Evolutionary conservation across 2,888 invertebrate genomes (phyloP), one percentile per base, ranked within the genome.

Genomic region (Stenoptilia bipunctidactyla): DNA sequence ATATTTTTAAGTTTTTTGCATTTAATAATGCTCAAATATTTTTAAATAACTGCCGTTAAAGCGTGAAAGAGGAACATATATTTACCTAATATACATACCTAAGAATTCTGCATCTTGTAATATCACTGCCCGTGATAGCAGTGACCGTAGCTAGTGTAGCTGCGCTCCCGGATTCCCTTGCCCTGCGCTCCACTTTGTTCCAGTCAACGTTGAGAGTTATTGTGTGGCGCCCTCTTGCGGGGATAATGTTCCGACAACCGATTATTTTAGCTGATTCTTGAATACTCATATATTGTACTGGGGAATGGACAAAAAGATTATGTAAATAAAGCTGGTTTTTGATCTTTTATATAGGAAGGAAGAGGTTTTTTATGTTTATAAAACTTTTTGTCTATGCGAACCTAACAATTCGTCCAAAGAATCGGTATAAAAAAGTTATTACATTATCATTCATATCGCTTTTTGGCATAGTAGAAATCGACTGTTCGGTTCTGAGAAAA

Each of bases 281-380:
- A 40, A 63, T 51, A 34, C 60, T 64, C 47, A 53, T 53, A 59
- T 75, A 80, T 47, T 79, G 79, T 39, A 79, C 80, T 82, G 61
- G 2, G n/a, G 0, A 46, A 20, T 20, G 38, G 35, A 3, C 1
- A 38, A 13, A 37, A 27, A 37, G n/a, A n/a, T n/a, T n/a, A n/a
- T n/a, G n/a, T n/a, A n/a, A n/a, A n/a, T n/a, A n/a, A n/a, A n/a
- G n/a, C n/a, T n/a, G n/a, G n/a, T n/a, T n/a, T n/a, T n/a, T n/a
- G n/a, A n/a, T n/a, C n/a, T n/a, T n/a, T n/a, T n/a, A n/a, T n/a
- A n/a, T n/a, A n/a, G n/a, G n/a, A n/a, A n/a, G n/a, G n/a, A n/a
- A n/a, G n/a, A n/a, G n/a, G n/a, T n/a, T n/a, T n/a, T n/a, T n/a
- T n/a, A n/a, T n/a, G n/a, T n/a, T n/a, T n/a, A n/a, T n/a, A n/a